These are phyloP conservation scores for Pipistrellus pipistrellus DNA, from an alignment of 2,797 vertebrate species.

Conservation along the genomic window DNA sequence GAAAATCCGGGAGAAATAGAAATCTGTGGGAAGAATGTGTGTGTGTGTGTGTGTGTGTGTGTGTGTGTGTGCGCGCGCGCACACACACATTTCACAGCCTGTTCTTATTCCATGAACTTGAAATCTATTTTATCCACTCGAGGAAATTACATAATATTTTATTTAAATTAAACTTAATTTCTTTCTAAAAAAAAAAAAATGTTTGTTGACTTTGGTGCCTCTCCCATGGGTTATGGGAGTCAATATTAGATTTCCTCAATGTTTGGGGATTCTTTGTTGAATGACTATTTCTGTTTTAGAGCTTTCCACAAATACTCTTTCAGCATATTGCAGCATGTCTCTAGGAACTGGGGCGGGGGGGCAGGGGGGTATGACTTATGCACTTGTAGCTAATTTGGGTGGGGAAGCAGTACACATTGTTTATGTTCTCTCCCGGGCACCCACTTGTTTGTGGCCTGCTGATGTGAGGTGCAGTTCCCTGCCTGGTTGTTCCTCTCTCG, in stretches of 20 bases:
- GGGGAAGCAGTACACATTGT: not conserved
- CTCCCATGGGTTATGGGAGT: not conserved
- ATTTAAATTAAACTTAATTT: not conserved
- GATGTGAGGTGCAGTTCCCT: not conserved
- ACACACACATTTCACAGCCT: not conserved
- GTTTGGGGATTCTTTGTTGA: not conserved
- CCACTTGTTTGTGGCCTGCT: not conserved
- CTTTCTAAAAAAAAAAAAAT: not conserved
- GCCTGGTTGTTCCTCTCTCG: not conserved
- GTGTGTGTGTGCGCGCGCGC: too few relatives aligned
- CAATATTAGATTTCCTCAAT: not conserved
- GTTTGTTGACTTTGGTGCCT: not conserved
- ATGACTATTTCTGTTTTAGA: not conserved
- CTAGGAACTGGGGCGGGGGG: not conserved
- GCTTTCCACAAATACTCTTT: not conserved
- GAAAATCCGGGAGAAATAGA: not conserved
- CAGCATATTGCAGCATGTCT: not conserved
- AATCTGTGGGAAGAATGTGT: not conserved
- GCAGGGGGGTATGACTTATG: accelerated
- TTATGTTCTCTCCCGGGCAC: not conserved
- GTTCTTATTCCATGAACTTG: not conserved
- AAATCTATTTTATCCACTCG: not conserved
- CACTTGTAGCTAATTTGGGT: not conserved
- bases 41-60: not conserved
- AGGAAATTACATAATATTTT: not conserved